Conservation (phyloP, 2,888 invertebrate species). For the Nymphalis c-album region DNA sequence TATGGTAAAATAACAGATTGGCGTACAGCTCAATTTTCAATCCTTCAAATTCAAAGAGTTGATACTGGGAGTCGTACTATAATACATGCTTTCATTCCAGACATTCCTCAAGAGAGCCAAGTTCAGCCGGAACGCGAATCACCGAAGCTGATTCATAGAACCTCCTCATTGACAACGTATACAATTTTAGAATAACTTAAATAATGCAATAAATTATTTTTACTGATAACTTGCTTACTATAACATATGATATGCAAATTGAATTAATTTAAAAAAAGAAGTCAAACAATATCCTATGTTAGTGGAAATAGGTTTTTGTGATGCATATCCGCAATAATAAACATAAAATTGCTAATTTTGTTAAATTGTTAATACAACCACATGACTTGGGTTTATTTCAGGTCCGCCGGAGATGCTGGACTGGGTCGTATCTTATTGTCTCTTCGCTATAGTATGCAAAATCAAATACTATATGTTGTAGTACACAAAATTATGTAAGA, state of each 20-base stretch:
- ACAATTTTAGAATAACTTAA: neutral
- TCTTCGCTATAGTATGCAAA: conserved; percentile 90
- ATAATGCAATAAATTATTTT: too few relatives aligned
- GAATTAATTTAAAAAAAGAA: too few relatives aligned
- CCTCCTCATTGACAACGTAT: conserved; percentile 81
- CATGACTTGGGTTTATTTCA: conserved; percentile 43
- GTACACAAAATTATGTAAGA: conserved; percentile 95
- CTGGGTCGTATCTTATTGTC: conserved; percentile 92
- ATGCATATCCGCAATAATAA: too few relatives aligned
- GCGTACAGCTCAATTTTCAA: too few relatives aligned
- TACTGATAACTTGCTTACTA: too few relatives aligned
- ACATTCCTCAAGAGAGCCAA: conserved; percentile 60
- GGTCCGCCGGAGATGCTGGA: conserved; percentile 87
- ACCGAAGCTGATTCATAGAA: conserved; percentile 82
- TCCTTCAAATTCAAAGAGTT: too few relatives aligned
- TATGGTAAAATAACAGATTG: too few relatives aligned
- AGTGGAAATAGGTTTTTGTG: too few relatives aligned
- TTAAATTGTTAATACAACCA: too few relatives aligned
- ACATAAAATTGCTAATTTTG: too few relatives aligned
- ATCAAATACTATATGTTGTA: conserved; percentile 90
- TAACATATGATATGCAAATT: too few relatives aligned
- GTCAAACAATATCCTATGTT: too few relatives aligned
- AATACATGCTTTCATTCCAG: conserved; percentile 45
- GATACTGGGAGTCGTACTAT: neutral
- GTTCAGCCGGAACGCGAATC: conserved; percentile 53